These are phyloP conservation scores for Piaya cayana DNA, from an alignment of 2,113 vertebrate genomes.

Conservation along the genomic window DNA sequence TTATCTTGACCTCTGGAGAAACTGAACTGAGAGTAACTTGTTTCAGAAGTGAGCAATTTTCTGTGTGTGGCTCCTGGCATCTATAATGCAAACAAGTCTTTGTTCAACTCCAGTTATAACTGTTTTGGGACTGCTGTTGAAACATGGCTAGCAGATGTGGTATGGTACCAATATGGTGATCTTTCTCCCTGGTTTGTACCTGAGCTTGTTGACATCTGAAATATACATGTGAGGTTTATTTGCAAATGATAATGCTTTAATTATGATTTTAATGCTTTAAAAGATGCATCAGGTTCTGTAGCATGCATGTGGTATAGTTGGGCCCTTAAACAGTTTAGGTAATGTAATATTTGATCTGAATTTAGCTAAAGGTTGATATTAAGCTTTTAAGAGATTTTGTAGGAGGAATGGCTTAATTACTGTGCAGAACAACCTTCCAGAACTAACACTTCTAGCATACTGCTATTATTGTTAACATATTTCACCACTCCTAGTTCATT, in stretches of 20 bases:
- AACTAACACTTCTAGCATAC: background rate
- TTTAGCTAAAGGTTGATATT: background rate
- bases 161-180: background rate
- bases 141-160: background rate
- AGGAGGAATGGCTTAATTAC: background rate
- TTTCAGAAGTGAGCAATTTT: slow-evolving; percentile 33
- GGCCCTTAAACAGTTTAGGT: background rate
- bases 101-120: background rate
- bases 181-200: background rate
- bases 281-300: background rate
- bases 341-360: background rate
- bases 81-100: slow-evolving; percentile 23
- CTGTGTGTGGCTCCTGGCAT: slow-evolving; percentile 27
- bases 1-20: slow-evolving; percentile 1
- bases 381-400: background rate
- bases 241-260: background rate
- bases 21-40: background rate
- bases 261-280: background rate
- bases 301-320: background rate
- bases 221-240: background rate
- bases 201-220: background rate
- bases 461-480: background rate
- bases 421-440: background rate
- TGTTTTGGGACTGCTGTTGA: background rate
- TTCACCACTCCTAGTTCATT: background rate